phyloP scores from a whole-genome alignment of 2,797 vertebrate species.

The Pipistrellus nathusii region DNA sequence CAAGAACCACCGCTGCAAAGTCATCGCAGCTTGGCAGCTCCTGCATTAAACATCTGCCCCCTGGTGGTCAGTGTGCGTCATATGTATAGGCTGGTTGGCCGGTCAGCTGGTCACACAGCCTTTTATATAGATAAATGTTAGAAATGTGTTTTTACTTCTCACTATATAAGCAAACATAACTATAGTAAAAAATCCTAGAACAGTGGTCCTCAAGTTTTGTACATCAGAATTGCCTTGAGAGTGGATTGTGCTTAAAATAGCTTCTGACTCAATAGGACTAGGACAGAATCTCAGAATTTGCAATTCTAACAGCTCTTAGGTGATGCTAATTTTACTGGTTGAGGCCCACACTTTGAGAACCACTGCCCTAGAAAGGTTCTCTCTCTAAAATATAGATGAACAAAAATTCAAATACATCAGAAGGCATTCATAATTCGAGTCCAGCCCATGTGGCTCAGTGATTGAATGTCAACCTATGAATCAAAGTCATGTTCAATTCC shows the following conservation, averaged over 20 bases:
- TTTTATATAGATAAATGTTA: not conserved
- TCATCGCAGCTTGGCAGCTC: too few relatives aligned
- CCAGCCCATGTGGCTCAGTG: too few relatives aligned
- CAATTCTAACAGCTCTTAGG: conserved; percentile 2
- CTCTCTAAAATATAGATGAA: not conserved
- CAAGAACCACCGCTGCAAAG: too few relatives aligned
- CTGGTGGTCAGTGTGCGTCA: too few relatives aligned
- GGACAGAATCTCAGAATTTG: not conserved
- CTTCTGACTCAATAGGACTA: not conserved
- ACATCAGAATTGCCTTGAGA: not conserved
- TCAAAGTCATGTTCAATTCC: too few relatives aligned
- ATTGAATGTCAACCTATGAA: too few relatives aligned
- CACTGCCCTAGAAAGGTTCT: not conserved
- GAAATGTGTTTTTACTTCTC: conserved; percentile 21
- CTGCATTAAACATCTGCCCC: too few relatives aligned
- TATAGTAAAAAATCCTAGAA: not conserved
- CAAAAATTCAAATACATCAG: conserved; percentile 11
- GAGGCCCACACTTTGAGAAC: not conserved
- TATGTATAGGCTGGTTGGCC: too few relatives aligned
- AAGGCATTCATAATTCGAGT: too few relatives aligned
- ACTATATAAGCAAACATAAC: not conserved
- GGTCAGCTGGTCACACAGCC: too few relatives aligned
- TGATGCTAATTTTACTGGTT: not conserved
- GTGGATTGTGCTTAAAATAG: not conserved
- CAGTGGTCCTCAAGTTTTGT: not conserved